Percentiles rank a stretch among this genome's conserved stretches.
Evolutionary conservation across 2,113 vertebrate species (phyloP).

Genomic region (Alligator mississippiensis): DNA sequence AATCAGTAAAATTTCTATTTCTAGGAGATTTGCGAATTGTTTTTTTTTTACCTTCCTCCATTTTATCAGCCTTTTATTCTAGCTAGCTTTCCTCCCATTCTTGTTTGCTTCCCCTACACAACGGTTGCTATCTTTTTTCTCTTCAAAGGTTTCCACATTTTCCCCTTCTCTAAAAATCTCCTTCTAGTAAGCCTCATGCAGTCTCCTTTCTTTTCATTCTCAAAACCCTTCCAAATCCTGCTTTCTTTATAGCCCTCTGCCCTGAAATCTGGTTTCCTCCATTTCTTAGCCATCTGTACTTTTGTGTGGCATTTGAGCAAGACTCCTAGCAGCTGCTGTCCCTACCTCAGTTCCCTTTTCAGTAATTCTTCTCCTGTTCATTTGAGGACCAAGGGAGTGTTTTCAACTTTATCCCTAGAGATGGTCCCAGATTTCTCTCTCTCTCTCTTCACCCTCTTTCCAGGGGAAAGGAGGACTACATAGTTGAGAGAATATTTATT

Average conservation of each 20-base stretch:
- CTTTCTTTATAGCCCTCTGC: not conserved
- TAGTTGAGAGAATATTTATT: not conserved
- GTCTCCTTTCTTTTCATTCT: not conserved
- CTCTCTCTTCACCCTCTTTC: fast-evolving
- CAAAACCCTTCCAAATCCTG: not conserved
- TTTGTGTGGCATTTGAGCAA: not conserved
- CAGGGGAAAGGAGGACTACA: not conserved
- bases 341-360: too few species aligned
- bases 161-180: not conserved
- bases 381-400: not conserved
- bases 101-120: not conserved
- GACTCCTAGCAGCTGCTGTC: not conserved
- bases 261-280: not conserved
- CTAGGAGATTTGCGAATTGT: not conserved
- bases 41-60: not conserved
- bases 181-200: fast-evolving
- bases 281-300: too few species aligned
- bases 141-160: not conserved
- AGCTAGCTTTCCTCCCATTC: not conserved
- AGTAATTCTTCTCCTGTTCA: not conserved
- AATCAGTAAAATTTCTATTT: not conserved
- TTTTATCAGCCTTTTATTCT: not conserved
- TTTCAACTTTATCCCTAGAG: fast-evolving
- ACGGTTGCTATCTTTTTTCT: not conserved
- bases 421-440: not conserved